These are phyloP conservation scores for Drosophila prosaltans DNA, from an alignment of 1,140 invertebrate species.

Conservation along the genomic window DNA sequence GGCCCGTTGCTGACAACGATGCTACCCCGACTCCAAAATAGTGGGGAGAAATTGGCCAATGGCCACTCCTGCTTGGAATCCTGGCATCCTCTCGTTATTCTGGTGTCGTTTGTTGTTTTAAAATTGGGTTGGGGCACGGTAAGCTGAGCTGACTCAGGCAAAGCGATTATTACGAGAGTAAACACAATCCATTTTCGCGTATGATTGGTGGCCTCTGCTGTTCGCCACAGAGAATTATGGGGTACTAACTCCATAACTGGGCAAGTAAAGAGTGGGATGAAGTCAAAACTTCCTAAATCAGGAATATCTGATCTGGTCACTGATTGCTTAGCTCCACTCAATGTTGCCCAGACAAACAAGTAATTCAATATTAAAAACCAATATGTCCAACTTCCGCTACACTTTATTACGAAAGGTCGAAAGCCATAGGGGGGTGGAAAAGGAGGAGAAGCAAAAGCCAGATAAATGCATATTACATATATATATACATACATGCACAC, in stretches of 20 bases:
- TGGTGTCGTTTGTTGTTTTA: conserved; percentile 68
- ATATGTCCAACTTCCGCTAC: conserved; percentile 67
- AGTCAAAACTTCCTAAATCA: not conserved
- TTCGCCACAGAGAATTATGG: not conserved
- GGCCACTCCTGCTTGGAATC: conserved; percentile 9
- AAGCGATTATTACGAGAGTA: conserved; percentile 79
- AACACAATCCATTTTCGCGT: conserved; percentile 79
- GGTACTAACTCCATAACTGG: not conserved
- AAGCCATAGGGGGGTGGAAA: not conserved
- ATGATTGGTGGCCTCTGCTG: conserved; percentile 68
- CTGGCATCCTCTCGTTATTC: not conserved
- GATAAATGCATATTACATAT: conserved; percentile 53
- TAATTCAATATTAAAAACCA: conserved; percentile 81
- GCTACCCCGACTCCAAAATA: not conserved
- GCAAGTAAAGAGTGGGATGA: conserved; percentile 19
- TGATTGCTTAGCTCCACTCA: conserved; percentile 48
- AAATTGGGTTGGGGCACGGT: conserved; percentile 63
- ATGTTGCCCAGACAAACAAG: conserved; percentile 55
- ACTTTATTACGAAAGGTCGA: conserved; percentile 43
- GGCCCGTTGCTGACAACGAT: conserved; percentile 31
- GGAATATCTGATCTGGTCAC: conserved; percentile 42
- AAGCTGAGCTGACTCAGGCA: conserved; percentile 74
- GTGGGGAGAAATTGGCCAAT: not conserved
- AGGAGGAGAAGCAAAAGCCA: conserved; percentile 39
- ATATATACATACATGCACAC: conserved; percentile 2